A percentile compares a stretch with the other conserved stretches of the same genome.
phyloP scores from a whole-genome alignment of 2,113 vertebrate genomes.

The Poeciliopsis retropinna region DNA sequence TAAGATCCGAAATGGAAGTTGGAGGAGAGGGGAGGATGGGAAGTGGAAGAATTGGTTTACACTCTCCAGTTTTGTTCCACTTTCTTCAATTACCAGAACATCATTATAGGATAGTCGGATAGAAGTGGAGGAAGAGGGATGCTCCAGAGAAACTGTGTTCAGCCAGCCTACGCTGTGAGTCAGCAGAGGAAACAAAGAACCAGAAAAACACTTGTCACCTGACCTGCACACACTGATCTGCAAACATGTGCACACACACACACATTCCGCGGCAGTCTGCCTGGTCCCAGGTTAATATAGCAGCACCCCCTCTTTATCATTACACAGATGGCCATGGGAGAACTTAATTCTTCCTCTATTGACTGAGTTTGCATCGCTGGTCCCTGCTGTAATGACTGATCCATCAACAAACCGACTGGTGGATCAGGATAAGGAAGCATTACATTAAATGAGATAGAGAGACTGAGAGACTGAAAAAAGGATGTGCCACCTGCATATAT shows the following conservation, averaged over 20 bases:
- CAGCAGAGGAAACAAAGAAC: constrained; percentile 34
- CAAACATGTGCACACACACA: constrained; percentile 14
- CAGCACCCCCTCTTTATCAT: constrained; percentile 59
- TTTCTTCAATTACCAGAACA: constrained; percentile 40
- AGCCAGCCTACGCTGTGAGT: constrained; percentile 44
- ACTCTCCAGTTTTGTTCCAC: constrained; percentile 25
- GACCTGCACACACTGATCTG: constrained; percentile 22
- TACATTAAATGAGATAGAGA: constrained; percentile 18
- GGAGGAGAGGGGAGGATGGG: constrained; percentile 11
- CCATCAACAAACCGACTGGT: constrained; percentile 59
- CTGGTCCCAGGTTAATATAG: constrained; percentile 69
- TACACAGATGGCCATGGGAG: constrained; percentile 74
- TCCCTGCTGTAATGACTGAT: constrained; percentile 68
- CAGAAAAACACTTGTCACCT: constrained; percentile 32
- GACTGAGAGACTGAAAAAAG: constrained; percentile 1
- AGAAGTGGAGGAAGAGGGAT: constrained; percentile 40
- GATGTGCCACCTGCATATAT: neutral
- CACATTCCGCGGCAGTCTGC: constrained; percentile 27
- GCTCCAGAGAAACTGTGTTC: constrained; percentile 64
- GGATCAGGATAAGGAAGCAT: constrained; percentile 32
- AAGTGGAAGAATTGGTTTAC: constrained; percentile 33
- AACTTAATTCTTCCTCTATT: constrained; percentile 76
- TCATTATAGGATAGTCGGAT: constrained; percentile 4
- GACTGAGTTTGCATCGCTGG: constrained; percentile 62
- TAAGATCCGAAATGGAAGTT: constrained; percentile 12